A percentile compares a stretch with the other conserved stretches of the same genome.
Conservation (phyloP, 2,797 vertebrate species). For the Propithecus deckenii region DNA sequence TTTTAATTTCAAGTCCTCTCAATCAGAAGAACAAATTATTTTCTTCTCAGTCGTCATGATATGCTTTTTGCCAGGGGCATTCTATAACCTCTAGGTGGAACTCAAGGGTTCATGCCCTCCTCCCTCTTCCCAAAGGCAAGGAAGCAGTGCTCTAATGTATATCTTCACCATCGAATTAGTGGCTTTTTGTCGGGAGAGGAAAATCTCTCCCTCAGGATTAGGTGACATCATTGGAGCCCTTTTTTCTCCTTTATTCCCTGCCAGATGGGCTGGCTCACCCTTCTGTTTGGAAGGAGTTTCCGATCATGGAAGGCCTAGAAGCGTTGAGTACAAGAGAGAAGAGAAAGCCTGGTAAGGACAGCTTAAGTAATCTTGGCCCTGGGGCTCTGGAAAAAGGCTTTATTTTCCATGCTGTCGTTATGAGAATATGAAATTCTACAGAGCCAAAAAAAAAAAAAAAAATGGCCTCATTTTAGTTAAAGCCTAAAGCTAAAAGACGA, state of each 20-base stretch:
- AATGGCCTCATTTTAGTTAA: background rate
- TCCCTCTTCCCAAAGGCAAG: background rate
- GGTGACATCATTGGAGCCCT: background rate
- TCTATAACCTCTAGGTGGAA: background rate
- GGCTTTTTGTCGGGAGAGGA: background rate
- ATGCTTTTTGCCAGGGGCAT: background rate
- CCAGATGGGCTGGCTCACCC: background rate
- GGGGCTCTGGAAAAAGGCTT: background rate
- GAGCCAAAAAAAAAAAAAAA: background rate
- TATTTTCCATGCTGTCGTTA: background rate
- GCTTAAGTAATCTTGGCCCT: background rate
- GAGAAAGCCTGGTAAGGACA: background rate
- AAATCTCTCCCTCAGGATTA: background rate
- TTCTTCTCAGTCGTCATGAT: background rate
- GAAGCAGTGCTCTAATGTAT: background rate
- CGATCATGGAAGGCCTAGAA: background rate
- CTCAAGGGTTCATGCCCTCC: background rate
- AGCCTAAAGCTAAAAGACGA: background rate
- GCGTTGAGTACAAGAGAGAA: background rate
- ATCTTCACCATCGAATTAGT: background rate
- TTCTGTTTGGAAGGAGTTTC: background rate
- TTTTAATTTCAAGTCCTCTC: slow-evolving; percentile 43
- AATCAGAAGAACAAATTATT: slow-evolving; percentile 5
- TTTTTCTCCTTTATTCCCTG: background rate
- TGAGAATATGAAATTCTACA: background rate